These are phyloP conservation scores for Helarctos malayanus DNA, from an alignment of 2,797 vertebrate species.

Conservation along the genomic window DNA sequence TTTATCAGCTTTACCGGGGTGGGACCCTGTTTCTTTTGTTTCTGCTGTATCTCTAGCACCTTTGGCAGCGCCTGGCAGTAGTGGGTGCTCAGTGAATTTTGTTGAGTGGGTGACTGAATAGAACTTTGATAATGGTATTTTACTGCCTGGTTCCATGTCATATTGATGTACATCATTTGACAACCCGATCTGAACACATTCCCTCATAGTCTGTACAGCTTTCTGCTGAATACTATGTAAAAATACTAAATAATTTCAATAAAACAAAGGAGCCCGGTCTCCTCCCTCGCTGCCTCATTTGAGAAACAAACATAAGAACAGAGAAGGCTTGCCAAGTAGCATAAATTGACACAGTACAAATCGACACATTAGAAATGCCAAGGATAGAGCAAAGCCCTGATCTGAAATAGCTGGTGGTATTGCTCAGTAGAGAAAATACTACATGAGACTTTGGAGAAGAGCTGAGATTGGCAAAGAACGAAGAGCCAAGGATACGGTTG, in stretches of 20 bases:
- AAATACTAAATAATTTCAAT: slow-evolving; percentile 7
- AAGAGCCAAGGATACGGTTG: background rate
- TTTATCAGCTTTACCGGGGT: background rate
- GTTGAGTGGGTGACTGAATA: background rate
- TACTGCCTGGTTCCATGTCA: background rate
- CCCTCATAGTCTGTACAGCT: background rate
- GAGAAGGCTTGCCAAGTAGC: background rate
- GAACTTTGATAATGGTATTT: background rate
- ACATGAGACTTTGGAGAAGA: background rate
- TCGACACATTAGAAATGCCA: background rate
- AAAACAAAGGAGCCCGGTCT: background rate
- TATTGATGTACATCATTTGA: background rate
- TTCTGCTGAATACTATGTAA: background rate
- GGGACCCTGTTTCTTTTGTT: background rate
- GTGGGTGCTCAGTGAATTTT: background rate
- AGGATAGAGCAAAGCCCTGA: background rate
- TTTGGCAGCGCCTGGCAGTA: background rate
- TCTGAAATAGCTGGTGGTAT: background rate
- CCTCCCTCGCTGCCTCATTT: background rate
- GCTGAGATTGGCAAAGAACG: background rate
- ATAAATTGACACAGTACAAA: background rate
- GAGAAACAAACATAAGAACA: background rate
- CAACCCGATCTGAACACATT: background rate
- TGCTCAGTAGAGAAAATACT: background rate
- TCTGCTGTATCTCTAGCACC: background rate